These are phyloP conservation scores for Pterophyllum scalare DNA, from an alignment of 2,113 vertebrate species.

Conservation along the genomic window DNA sequence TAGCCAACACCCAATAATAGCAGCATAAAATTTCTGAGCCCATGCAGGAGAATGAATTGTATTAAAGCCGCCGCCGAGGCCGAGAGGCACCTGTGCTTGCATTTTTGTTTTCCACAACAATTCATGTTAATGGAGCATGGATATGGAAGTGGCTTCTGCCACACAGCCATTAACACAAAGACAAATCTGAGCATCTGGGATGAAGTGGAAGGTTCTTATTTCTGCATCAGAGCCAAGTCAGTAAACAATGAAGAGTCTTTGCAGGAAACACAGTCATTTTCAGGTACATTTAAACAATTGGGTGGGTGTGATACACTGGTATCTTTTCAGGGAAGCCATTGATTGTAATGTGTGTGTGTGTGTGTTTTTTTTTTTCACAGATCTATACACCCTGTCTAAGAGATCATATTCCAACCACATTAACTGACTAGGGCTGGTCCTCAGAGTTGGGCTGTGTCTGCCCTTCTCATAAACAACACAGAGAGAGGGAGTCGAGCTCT, in stretches of 20 bases:
- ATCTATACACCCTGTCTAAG: slow-evolving; percentile 56
- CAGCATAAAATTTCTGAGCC: slow-evolving; percentile 65
- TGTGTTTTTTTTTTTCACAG: slow-evolving; percentile 39
- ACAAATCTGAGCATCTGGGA: background rate
- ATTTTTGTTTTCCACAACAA: background rate
- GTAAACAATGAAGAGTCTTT: slow-evolving; percentile 36
- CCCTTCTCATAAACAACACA: slow-evolving; percentile 74
- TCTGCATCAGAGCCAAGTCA: slow-evolving; percentile 4
- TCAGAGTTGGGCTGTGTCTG: slow-evolving; percentile 53
- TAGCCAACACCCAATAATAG: slow-evolving; percentile 68
- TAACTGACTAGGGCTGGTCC: slow-evolving; percentile 62
- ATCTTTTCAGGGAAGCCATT: slow-evolving; percentile 75
- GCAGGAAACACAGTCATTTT: slow-evolving; percentile 41
- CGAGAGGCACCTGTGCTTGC: slow-evolving; percentile 19
- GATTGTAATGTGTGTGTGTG: slow-evolving; percentile 56
- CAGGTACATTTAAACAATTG: slow-evolving; percentile 58
- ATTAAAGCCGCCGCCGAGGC: slow-evolving; percentile 9
- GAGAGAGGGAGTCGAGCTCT: slow-evolving; percentile 54
- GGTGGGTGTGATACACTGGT: slow-evolving; percentile 48
- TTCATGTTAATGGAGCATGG: slow-evolving; percentile 4
- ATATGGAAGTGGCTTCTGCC: background rate
- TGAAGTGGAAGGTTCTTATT: background rate
- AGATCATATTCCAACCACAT: slow-evolving; percentile 79
- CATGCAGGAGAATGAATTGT: slow-evolving; percentile 47
- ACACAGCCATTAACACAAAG: background rate